Evolutionary conservation across 1,140 invertebrate species (phyloP).

Genomic region (Hyposmocoma kahamanoa): DNA sequence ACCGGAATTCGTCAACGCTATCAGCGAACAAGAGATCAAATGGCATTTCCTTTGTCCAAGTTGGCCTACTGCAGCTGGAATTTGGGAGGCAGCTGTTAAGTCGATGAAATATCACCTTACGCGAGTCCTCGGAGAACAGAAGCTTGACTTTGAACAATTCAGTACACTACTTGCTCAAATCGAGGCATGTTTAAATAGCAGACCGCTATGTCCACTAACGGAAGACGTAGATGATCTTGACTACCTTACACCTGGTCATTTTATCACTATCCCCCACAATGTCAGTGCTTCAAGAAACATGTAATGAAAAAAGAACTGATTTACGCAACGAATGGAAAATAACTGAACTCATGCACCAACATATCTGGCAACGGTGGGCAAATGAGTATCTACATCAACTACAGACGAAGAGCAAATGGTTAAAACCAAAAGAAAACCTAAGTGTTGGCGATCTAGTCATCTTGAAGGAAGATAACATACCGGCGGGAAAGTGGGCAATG

Average conservation of each 20-base stretch:
- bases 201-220: neutral
- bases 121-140: neutral
- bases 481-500: constrained; percentile 30
- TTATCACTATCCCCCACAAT: neutral
- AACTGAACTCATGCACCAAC: neutral
- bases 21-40: neutral
- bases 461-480: constrained; percentile 25
- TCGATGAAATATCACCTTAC: no score
- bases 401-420: neutral
- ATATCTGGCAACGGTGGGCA: neutral
- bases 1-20: neutral
- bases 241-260: neutral
- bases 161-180: neutral
- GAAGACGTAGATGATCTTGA: neutral
- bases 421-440: neutral
- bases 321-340: neutral
- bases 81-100: neutral
- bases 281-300: neutral
- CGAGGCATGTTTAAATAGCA: neutral
- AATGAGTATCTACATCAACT: neutral
- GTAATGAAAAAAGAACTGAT: neutral
- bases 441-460: neutral
- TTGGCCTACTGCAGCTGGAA: neutral
- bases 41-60: neutral
- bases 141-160: neutral